Conservation (phyloP, 2,797 vertebrate genomes). For the Merluccius polli region DNA sequence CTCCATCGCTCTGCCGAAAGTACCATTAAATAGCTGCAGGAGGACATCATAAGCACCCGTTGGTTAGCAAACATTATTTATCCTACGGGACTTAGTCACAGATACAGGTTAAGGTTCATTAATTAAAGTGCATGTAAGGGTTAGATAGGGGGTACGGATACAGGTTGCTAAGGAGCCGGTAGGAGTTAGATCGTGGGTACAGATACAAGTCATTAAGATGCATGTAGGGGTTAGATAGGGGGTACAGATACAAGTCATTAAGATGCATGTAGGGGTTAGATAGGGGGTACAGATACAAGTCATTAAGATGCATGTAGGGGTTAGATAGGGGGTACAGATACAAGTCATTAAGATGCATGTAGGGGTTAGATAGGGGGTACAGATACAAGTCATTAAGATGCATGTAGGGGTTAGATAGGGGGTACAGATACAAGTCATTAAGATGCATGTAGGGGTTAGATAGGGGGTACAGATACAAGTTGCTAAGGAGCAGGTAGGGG, state of each 20-base stretch:
- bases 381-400: neutral
- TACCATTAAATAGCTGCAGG: slow-evolving; percentile 92
- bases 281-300: too few relatives aligned
- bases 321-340: neutral
- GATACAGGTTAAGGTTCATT: too few relatives aligned
- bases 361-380: neutral
- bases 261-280: neutral
- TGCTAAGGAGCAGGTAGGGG: neutral
- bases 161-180: neutral
- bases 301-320: neutral
- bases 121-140: neutral
- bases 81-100: neutral
- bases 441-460: neutral
- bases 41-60: slow-evolving; percentile 14
- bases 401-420: neutral
- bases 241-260: neutral
- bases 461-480: neutral
- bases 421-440: neutral
- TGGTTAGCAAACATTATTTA: neutral
- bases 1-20: slow-evolving; percentile 86
- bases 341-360: neutral
- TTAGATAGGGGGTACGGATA: neutral
- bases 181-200: neutral
- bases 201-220: neutral
- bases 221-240: neutral